phyloP scores from a whole-genome alignment of 2,113 vertebrate species.

The Patagioenas fasciata region DNA sequence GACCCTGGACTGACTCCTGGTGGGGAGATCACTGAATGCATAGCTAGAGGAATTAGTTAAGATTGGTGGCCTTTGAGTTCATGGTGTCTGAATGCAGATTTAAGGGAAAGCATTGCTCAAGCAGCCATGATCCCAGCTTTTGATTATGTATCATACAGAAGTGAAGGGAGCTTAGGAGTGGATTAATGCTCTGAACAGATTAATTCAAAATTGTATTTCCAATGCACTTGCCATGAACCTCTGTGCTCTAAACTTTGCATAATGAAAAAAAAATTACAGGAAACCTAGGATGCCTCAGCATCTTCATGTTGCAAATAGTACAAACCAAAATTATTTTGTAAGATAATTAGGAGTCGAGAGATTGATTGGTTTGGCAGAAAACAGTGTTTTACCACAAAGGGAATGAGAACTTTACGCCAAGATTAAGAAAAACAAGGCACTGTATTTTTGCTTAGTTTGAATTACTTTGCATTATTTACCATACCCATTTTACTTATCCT shows the following conservation, averaged over 20 bases:
- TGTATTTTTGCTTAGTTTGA: background rate
- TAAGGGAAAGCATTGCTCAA: background rate
- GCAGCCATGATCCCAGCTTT: conserved; percentile 35
- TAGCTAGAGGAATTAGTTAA: conserved; percentile 15
- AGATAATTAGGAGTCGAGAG: background rate
- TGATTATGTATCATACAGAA: background rate
- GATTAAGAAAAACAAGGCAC: background rate
- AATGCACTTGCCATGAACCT: background rate
- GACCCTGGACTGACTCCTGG: background rate
- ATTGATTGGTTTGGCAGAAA: background rate
- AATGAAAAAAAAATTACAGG: background rate
- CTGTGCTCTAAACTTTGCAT: conserved; percentile 3
- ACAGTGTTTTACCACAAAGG: background rate
- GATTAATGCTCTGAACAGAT: conserved; percentile 50
- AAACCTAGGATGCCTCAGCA: background rate
- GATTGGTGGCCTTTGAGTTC: conserved; percentile 18
- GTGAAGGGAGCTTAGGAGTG: conserved; percentile 1
- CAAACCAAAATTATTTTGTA: background rate
- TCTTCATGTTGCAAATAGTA: background rate
- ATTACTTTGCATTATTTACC: background rate
- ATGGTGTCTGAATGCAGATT: conserved; percentile 20
- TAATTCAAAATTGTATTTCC: conserved; percentile 45
- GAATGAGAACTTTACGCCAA: background rate
- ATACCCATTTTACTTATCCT: background rate
- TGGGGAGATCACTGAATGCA: background rate